These are phyloP conservation scores for Phalacrocorax carbo DNA, from an alignment of 2,113 vertebrate genomes.

Conservation along the genomic window DNA sequence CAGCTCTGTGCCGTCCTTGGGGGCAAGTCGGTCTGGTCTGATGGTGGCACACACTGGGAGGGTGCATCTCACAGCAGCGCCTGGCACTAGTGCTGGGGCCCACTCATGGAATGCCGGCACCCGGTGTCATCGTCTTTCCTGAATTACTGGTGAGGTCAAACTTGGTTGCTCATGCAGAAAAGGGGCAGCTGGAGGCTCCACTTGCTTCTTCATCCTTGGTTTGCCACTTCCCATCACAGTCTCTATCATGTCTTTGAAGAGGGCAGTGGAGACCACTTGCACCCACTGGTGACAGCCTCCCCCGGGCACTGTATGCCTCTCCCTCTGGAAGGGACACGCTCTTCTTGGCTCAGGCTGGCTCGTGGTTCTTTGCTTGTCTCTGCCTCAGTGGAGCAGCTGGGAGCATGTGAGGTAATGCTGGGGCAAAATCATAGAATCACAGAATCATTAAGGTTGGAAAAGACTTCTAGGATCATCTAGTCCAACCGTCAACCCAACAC, in stretches of 20 bases:
- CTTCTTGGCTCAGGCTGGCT: background rate
- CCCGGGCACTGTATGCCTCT: background rate
- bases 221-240: background rate
- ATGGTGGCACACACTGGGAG: background rate
- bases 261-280: background rate
- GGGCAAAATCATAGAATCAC: background rate
- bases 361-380: background rate
- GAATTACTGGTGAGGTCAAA: background rate
- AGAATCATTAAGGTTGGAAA: too few relatives aligned
- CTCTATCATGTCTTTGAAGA: background rate
- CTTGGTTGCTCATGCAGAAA: background rate
- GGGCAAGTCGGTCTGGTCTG: background rate
- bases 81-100: background rate
- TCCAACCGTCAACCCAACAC: too few relatives aligned
- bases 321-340: accelerated
- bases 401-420: accelerated
- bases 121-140: background rate
- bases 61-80: background rate
- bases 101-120: background rate
- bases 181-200: background rate
- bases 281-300: background rate
- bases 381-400: background rate
- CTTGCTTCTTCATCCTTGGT: background rate
- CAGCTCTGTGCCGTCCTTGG: background rate
- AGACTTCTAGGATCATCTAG: too few relatives aligned